Evolutionary conservation across 2,888 invertebrate genomes (phyloP), one percentile per base, ranked within the genome.

Genomic region (Marasmarcha lunaedactyla): DNA sequence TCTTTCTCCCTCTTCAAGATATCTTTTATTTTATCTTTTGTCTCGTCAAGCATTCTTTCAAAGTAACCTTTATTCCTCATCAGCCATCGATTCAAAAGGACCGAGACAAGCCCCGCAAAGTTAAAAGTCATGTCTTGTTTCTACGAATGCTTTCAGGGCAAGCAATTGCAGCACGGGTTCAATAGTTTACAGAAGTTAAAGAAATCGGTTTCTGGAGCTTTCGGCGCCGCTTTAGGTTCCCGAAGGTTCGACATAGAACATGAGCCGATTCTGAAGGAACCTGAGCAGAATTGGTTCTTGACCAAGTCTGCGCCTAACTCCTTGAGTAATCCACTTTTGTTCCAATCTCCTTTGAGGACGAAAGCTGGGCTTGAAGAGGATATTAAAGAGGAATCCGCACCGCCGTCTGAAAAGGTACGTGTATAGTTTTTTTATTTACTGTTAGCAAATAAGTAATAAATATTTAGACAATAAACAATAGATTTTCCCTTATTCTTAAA

Each of bases 241-340:
- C 69, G 79, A 43, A 67, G 77, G 39, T 73, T 83, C 43, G 86
- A 86, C 33, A 41, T 77, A 26, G 86, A 86, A 37, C 85, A 85
- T 43, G 83, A 79, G 48, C 74, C 77, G 0, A 81, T 78, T 68
- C 51, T 78, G n/a, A 77, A 83, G 42, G 81, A 79, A 46, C 71
- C 72, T 0, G 79, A 81, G 49, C 78, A 76, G 51, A 93, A 94
- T 63, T 94, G 94, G 94, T 88, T 93, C 52, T 67, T 94, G 25
- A 92, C 92, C 42, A 88, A 91, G 53, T 92, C 92, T 10, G 90
- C 91, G 1, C 92, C 92, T 1, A 92, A 90, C 62, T 92, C 92
- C 0, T 66, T 93, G 52, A 90, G 90, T 51, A 89, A 88, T 52
- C 87, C 86, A 1, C 60, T 84, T 43, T 49, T 81, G 50, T 68